Base-by-base conservation (phyloP, 2,797 vertebrate species). In the Bryconaethiops microstoma region DNA sequence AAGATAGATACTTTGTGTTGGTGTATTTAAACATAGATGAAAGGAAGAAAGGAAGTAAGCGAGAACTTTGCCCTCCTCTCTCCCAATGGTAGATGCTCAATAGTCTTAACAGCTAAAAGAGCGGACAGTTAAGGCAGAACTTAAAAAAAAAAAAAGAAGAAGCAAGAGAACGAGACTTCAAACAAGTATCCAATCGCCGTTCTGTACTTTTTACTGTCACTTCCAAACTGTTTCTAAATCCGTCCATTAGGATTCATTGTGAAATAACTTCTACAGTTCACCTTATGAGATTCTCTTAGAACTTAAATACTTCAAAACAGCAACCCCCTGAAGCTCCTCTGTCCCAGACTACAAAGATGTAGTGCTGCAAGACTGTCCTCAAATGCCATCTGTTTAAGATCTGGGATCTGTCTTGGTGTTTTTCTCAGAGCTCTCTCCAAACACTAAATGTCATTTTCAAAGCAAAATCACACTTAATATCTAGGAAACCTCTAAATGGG, bases 341-440 rank as follows among this genome's bases (percentile, higher is more conserved):
- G 63, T 74, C 77, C 70, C 17, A 54, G 69, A 82, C 70, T 82
- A 82, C 81, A 82, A 82, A 78, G 81, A 78, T 25, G 9, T 54
- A 68, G 40, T 29, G 62, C 81, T 74, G 76, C 54, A 74, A 74
- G 69, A 74, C 45, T 60, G 69, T 78, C 73, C 76, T 78, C 70
- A 78, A 39, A 74, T 77, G 57, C 81, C 80, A 82, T 82, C 79
- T 79, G 84, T 65, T 73, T 68, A 77, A 77, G 78, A 77, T 74
- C 80, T 64, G 70, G 40, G 65, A 74, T 69, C 75, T 75, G 67
- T 75, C 78, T 65, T 74, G 48, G 3, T 0, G 57, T 52, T 74
- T 71, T 42, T 57, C 71, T 62, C 64, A 71, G 70, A 62, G 54
- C n/a, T 82, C 70, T n/a, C 79, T 64, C 19, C 12, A 77, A 79